Evolutionary conservation across 2,113 vertebrate genomes (phyloP), one percentile per base, ranked within the genome.

Genomic region (Malurus elegans): DNA sequence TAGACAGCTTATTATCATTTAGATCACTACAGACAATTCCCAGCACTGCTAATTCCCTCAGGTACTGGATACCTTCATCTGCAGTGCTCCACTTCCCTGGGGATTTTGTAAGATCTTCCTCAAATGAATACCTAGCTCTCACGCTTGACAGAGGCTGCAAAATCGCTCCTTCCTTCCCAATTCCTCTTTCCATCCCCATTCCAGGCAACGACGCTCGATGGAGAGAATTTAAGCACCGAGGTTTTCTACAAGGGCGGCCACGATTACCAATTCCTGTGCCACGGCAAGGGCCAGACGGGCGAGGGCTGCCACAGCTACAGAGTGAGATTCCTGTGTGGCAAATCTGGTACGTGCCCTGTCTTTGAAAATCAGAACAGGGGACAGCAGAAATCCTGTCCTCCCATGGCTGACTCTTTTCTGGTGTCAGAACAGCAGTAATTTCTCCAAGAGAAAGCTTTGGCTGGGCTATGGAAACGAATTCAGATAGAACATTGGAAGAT

Each of bases 321-420:
- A 66, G 99, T 99, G 32, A 98, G 99, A 67, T 99, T 99, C 96
- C 98, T 99, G 21, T 99, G 99, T 36, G 98, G 99, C 75, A 99
- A 98, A 95, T 98, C 99, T 12, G 99, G 99, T 99, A 97, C 3
- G 98, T 97, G 45, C 36, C 47, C 47, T 34, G 1, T 3, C 19
- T 13, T 4, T 8, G 44, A 61, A 67, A 69, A 24, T 11, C 50
- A 45, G 54, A 24, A 9, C 38, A 48, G 47, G 40, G 34, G 80
- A 34, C 60, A 60, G 38, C 64, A 94, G 71, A 66, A 94, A 79
- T 23, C 66, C 28, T 60, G 36, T 56, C 65, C 69, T 48, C 29
- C 2, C 7, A 40, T 18, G 29, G 26, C 53, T 67, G 69, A 10
- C 40, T 70, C 31, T 64, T 64, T 21, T 14, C 44, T 0, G 8